phyloP scores from a whole-genome alignment of 2,113 vertebrate species.

The Mobula hypostoma region DNA sequence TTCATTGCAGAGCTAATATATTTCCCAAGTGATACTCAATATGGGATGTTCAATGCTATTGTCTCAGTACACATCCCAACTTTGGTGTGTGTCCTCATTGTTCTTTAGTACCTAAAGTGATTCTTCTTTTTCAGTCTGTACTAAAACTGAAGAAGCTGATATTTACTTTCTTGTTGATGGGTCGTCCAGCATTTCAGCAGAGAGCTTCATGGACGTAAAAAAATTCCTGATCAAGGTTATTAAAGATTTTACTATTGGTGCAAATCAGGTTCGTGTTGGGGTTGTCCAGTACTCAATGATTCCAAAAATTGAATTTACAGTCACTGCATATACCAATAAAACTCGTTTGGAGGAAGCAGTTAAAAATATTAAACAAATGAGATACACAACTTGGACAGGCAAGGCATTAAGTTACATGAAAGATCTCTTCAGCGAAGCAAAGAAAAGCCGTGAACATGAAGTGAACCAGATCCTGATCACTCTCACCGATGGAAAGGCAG shows the following conservation, averaged over 20 bases:
- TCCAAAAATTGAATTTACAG: constrained; percentile 53
- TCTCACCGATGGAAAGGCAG: constrained; percentile 68
- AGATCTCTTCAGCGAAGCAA: constrained; percentile 50
- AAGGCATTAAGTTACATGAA: constrained; percentile 59
- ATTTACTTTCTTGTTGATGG: constrained; percentile 79
- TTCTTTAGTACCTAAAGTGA: neutral
- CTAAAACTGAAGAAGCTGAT: constrained; percentile 67
- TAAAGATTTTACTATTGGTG: constrained; percentile 57
- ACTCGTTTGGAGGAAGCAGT: constrained; percentile 55
- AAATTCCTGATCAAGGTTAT: constrained; percentile 63
- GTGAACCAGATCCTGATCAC: constrained; percentile 62
- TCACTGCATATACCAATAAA: constrained; percentile 47
- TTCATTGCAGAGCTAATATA: no score
- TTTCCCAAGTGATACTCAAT: no score
- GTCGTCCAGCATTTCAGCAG: constrained; percentile 59
- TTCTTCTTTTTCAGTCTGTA: constrained; percentile 54
- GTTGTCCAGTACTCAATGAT: constrained; percentile 57
- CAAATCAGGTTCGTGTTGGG: constrained; percentile 61
- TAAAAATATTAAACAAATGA: constrained; percentile 48
- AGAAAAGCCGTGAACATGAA: constrained; percentile 43
- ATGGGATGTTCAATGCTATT: no score
- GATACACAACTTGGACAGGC: constrained; percentile 60
- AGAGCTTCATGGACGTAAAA: constrained; percentile 68
- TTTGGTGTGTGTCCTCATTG: neutral
- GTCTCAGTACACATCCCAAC: no score